Base-by-base conservation (phyloP, 2,888 invertebrate species). In the Encarsia formosa region DNA sequence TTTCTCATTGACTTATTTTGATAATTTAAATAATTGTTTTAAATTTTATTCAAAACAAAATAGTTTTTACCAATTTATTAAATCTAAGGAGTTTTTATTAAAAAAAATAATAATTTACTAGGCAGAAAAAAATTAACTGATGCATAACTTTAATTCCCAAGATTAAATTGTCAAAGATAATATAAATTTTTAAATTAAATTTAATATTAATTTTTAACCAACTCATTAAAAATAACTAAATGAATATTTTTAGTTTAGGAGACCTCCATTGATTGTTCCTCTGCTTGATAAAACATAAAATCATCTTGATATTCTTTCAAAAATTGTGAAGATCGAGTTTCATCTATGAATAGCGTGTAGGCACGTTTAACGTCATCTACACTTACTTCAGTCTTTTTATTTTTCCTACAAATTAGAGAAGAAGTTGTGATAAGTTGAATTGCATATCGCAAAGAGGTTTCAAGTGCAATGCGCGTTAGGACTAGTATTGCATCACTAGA, bases 351-450 rank as follows among this genome's bases (percentile, higher is more conserved):
- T 49, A 99, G 73, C 0, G 90, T 88, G 74, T 98, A 99, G 0
- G 96, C 97, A 59, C 92, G 85, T 76, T 93, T 95, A 1, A 99
- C 88, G 68, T 99, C 98, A 42, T 92, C 93, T 59, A 93, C 88
- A 59, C 81, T 83, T 20, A 91, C 89, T 78, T 91, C 88, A 4
- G 83, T 81, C 1, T 89, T 90, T 76, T 95, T 96, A 61, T 95
- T 82, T 63, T 92, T 85, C 40, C 87, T 82, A 48, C 93, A 86
- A n/a, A 97, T 91, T n/a, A 99, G 83, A 61, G 90, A 89, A 0
- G 98, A 90, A 0, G 95, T 91, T 26, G 96, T 95, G 63, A 99
- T 98, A 26, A 99, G 81, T 69, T 99, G 99, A 72, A 99, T 98
- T 24, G 96, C 91, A 76, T 99, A 99, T 52, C 99, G 84, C 13